Evolutionary conservation across 2,888 invertebrate genomes (phyloP).

Genomic region (Prosopocoilus inquinatus): DNA sequence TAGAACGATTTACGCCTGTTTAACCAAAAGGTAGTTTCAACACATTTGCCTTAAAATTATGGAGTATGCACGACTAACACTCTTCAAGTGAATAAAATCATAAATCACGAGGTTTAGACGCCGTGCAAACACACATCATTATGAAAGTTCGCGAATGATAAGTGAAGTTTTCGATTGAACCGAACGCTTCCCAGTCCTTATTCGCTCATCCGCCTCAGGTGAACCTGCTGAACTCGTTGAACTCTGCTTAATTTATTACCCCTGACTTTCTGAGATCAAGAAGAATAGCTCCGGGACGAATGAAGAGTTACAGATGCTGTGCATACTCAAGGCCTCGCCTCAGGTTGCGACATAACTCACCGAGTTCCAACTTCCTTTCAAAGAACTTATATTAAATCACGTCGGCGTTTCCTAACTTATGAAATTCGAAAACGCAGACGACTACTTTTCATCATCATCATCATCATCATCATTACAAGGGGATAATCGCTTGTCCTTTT

Average conservation of each 20-base stretch:
- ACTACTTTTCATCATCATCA: background rate
- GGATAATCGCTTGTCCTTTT: too few relatives aligned
- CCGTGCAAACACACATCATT: slow-evolving; percentile 2
- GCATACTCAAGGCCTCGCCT: slow-evolving; percentile 27
- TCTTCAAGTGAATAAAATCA: too few relatives aligned
- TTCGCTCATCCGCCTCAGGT: slow-evolving; percentile 29
- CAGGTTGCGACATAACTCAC: slow-evolving; percentile 26
- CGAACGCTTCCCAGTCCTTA: slow-evolving; percentile 2
- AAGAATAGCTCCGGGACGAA: slow-evolving; percentile 41
- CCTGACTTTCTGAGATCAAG: slow-evolving; percentile 39
- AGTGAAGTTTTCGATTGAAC: background rate
- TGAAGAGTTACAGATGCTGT: slow-evolving; percentile 38
- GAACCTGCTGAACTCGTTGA: slow-evolving; percentile 35
- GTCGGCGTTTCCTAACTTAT: slow-evolving; percentile 3
- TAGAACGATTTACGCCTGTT: too few relatives aligned
- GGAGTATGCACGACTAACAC: too few relatives aligned
- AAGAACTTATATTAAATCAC: slow-evolving; percentile 34
- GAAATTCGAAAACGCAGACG: background rate
- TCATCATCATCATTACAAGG: too few relatives aligned
- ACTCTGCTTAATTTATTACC: slow-evolving; percentile 41
- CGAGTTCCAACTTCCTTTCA: slow-evolving; percentile 31
- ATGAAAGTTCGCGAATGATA: slow-evolving; percentile 16
- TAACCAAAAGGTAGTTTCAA: too few relatives aligned
- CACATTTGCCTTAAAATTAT: background rate
- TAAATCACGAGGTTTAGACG: too few relatives aligned